Evolutionary conservation across 2,888 invertebrate genomes (phyloP).

Genomic region (Cryptocheilus praepositus): DNA sequence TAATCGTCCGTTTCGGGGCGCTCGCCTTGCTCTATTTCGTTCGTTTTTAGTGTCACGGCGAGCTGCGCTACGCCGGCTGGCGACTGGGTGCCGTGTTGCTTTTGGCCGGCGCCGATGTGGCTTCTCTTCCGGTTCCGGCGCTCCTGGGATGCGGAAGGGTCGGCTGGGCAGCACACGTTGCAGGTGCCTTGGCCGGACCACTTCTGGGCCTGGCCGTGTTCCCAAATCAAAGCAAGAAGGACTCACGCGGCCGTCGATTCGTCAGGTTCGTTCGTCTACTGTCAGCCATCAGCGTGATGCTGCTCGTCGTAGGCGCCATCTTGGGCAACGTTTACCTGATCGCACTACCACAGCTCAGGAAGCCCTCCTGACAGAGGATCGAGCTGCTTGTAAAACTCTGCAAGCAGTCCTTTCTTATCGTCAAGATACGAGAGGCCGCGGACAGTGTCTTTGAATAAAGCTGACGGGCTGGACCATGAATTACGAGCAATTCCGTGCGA

Average conservation of each 20-base stretch:
- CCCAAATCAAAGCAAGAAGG: conserved; percentile 71
- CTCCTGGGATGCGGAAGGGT: conserved; percentile 74
- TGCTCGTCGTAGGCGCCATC: conserved; percentile 68
- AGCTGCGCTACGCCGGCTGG: conserved; percentile 72
- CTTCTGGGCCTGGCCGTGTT: conserved; percentile 80
- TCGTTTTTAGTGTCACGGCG: conserved; percentile 69
- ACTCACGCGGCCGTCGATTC: conserved; percentile 69
- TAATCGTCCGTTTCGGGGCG: neutral
- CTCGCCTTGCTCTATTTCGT: conserved; percentile 3
- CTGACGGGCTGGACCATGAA: no score
- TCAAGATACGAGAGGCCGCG: conserved; percentile 69
- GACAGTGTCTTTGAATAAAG: conserved; percentile 69
- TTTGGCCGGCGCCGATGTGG: conserved; percentile 81
- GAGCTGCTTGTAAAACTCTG: conserved; percentile 70
- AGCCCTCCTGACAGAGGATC: conserved; percentile 71
- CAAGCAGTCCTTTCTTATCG: conserved; percentile 69
- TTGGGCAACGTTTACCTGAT: conserved; percentile 72
- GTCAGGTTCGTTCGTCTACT: conserved; percentile 70
- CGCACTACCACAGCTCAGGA: conserved; percentile 68
- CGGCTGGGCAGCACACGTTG: conserved; percentile 84
- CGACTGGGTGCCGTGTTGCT: conserved; percentile 78
- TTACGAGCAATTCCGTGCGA: no score
- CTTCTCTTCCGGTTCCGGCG: conserved; percentile 73
- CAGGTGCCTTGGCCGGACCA: conserved; percentile 82
- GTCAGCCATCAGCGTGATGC: conserved; percentile 68